Percentiles rank a stretch among this genome's conserved stretches.
Conservation (phyloP, 2,888 invertebrate species). For the Andrena minutula region DNA sequence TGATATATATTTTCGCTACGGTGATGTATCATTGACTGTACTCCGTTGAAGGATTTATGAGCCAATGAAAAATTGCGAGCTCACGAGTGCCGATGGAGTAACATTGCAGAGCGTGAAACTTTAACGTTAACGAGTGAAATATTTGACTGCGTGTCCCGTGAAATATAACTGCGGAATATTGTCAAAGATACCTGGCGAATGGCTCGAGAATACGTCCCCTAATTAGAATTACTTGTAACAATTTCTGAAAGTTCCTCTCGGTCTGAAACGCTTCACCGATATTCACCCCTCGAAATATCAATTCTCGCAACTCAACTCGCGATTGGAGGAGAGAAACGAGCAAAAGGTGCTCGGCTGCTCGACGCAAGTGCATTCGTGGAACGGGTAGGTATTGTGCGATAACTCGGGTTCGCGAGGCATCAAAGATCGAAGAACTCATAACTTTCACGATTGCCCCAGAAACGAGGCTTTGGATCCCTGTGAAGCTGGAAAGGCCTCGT, state of each 20-base stretch:
- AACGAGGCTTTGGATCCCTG: constrained; percentile 18
- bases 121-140: background rate
- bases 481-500: constrained; percentile 8
- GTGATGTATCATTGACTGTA: background rate
- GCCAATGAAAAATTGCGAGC: background rate
- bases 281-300: background rate
- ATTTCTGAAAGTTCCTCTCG: too few relatives aligned
- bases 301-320: background rate
- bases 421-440: constrained; percentile 20
- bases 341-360: constrained; percentile 9
- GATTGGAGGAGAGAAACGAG: background rate
- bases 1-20: constrained; percentile 2
- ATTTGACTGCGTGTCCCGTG: too few relatives aligned
- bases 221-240: too few relatives aligned
- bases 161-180: too few relatives aligned
- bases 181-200: too few relatives aligned
- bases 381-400: background rate
- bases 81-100: background rate
- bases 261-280: background rate
- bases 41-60: background rate
- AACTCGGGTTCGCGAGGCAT: constrained; percentile 1
- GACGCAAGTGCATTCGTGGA: background rate
- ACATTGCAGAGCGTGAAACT: background rate
- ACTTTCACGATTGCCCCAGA: constrained; percentile 24
- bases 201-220: too few relatives aligned